Percentiles rank a stretch among this genome's conserved stretches.
These are phyloP conservation scores for Zaprionus bogoriensis DNA, from an alignment of 2,888 invertebrate genomes.

Conservation along the genomic window DNA sequence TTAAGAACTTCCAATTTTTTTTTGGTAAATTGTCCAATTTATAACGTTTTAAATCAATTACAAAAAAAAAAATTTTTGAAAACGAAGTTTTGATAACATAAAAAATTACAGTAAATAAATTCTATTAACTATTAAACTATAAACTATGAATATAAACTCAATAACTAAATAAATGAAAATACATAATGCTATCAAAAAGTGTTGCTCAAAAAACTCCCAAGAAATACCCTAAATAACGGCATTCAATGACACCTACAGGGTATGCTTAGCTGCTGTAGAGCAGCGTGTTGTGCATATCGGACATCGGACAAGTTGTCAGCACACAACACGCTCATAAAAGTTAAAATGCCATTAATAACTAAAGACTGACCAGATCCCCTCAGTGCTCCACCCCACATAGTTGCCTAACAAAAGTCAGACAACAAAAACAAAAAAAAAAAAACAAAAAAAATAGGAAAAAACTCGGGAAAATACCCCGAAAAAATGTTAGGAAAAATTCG, in stretches of 20 bases:
- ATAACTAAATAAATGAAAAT: too few relatives aligned
- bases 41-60: too few relatives aligned
- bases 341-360: conserved; percentile 73
- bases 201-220: too few relatives aligned
- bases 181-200: too few relatives aligned
- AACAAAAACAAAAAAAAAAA: not conserved
- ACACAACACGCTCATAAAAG: conserved; percentile 60
- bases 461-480: not conserved
- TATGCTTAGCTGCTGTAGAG: not conserved
- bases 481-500: conserved; percentile 31
- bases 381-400: not conserved
- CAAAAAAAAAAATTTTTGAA: too few relatives aligned
- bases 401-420: conserved; percentile 2
- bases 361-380: conserved; percentile 20
- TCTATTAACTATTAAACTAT: too few relatives aligned
- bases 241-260: conserved; percentile 13
- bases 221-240: too few relatives aligned
- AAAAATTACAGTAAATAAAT: too few relatives aligned
- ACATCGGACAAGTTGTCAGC: conserved; percentile 36
- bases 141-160: too few relatives aligned
- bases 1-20: too few relatives aligned
- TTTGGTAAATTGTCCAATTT: too few relatives aligned
- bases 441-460: conserved; percentile 6
- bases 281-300: conserved; percentile 28
- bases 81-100: too few relatives aligned